Evolutionary conservation across 2,888 invertebrate genomes (phyloP), one percentile per base, ranked within the genome.

Genomic region (Napeogenes inachia): DNA sequence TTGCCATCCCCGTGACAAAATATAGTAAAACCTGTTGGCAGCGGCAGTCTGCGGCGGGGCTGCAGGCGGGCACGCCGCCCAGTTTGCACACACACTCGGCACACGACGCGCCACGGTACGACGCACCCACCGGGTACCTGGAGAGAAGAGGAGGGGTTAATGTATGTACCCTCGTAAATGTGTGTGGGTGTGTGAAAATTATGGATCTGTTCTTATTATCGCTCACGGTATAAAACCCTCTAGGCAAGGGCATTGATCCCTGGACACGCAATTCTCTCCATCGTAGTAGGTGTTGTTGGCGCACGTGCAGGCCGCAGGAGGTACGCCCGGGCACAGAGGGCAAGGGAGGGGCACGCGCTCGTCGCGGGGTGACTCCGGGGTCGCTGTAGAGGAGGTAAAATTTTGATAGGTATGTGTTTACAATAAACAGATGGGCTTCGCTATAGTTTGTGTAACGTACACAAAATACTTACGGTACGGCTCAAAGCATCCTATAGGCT

Each of bases 81-180:
- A 96, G 77, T 68, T 94, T 92, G 77, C 97, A 97, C 54, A 94
- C 89, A 74, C 97, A 97, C 70, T 95, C 93, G 67, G 94, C 92
- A 76, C 97, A 97, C 68, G 94, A 92, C 10, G 93, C 92, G 53
- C 93, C 94, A 70, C 94, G 92, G 78, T 93, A 96, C 13, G 91
- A 85, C 0, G 93, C 91, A 0, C 96, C 96, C 47, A 96, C 93
- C 0, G 93, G 85, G 77, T 95, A 95, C n/a, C 94, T 95, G 73
- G 3, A 13, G n/a, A 50, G n/a, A 10, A 10, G 10, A 12, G 10
- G 10, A 12, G 12, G 42, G 12, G 3, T 12, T 42, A 42, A 42
- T 10, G 3, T 42, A 42, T 42, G 8, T 10, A 42, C 42, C 42
- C 10, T 42, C 42, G 12, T 42, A 10, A 42, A n/a, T n/a, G n/a